These are phyloP conservation scores for Macrotus californicus DNA, from an alignment of 2,113 vertebrate genomes.

Conservation along the genomic window DNA sequence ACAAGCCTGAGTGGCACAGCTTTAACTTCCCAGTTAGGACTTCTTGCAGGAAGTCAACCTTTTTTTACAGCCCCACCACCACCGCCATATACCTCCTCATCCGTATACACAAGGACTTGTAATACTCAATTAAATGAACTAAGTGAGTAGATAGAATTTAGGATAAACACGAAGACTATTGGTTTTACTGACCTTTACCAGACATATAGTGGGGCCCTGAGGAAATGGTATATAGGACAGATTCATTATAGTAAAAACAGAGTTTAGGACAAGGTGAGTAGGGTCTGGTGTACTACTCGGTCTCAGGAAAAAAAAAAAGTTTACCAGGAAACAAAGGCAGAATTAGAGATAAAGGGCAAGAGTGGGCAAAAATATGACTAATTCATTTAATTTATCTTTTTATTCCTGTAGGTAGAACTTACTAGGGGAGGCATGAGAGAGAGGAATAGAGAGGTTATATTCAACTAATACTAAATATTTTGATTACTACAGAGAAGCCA, in stretches of 20 bases:
- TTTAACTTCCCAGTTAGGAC: neutral
- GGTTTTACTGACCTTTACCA: neutral
- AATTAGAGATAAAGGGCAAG: neutral
- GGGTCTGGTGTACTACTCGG: fast-evolving
- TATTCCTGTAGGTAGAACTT: neutral
- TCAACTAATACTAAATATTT: neutral
- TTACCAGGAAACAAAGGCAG: neutral
- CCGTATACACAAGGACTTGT: neutral
- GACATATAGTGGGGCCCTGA: neutral
- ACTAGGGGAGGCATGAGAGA: fast-evolving
- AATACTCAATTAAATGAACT: neutral
- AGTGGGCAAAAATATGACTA: neutral
- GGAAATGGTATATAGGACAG: neutral
- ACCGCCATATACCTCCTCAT: neutral
- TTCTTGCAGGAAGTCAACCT: neutral
- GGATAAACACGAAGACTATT: neutral
- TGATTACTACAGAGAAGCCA: neutral
- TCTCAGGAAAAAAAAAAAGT: neutral
- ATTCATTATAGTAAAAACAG: neutral
- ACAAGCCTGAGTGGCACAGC: neutral
- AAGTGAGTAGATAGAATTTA: neutral
- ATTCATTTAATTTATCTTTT: neutral
- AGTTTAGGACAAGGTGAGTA: neutral
- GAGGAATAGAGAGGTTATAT: neutral
- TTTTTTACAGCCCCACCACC: fast-evolving